These are phyloP conservation scores for Rhynchonycteris naso DNA, from an alignment of 2,797 vertebrate genomes.

Conservation along the genomic window DNA sequence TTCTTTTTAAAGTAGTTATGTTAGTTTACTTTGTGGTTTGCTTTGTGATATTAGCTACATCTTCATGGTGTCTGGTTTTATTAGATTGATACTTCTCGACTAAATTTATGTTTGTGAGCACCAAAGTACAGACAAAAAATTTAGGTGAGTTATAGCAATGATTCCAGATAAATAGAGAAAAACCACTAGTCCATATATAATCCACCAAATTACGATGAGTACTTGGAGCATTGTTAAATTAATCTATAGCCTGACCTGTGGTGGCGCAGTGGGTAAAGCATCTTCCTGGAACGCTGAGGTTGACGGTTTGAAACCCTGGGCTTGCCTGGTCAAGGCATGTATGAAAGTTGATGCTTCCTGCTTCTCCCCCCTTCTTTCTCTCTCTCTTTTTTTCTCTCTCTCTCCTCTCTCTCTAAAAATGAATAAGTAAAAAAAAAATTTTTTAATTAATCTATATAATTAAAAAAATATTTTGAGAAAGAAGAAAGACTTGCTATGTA, in stretches of 20 bases:
- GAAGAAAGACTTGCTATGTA: neutral
- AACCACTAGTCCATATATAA: neutral
- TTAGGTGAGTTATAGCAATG: neutral
- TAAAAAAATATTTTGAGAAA: conserved; percentile 5
- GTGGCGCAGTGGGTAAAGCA: too few relatives aligned
- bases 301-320: too few relatives aligned
- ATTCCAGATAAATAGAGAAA: neutral
- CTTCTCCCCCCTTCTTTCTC: too few relatives aligned
- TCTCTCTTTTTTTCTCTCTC: too few relatives aligned
- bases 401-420: too few relatives aligned
- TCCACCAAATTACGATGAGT: neutral
- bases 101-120: neutral
- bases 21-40: neutral
- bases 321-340: too few relatives aligned
- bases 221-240: neutral
- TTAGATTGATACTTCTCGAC: neutral
- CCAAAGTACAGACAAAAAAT: neutral
- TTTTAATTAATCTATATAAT: neutral
- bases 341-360: too few relatives aligned
- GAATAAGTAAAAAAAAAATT: too few relatives aligned
- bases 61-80: neutral
- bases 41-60: neutral
- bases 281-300: too few relatives aligned
- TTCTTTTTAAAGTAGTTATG: neutral
- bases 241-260: neutral